These are phyloP conservation scores for Epinephelus moara DNA, from an alignment of 2,113 vertebrate species.

Conservation along the genomic window DNA sequence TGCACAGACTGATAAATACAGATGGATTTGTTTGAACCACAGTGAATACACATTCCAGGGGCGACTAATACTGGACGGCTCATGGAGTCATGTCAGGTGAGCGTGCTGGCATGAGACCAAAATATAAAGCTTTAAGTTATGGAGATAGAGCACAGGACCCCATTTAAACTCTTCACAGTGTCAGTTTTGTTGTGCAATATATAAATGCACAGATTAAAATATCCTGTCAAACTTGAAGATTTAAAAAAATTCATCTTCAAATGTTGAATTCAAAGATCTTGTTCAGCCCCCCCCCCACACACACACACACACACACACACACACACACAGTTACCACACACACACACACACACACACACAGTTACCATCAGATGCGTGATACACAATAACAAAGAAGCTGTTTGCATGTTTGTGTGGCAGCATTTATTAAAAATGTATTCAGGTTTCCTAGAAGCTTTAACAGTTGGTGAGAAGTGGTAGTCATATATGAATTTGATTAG, in stretches of 20 bases:
- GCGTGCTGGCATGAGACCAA: slow-evolving; percentile 57
- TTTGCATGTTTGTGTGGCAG: slow-evolving; percentile 40
- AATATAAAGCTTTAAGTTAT: slow-evolving; percentile 60
- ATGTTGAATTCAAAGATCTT: background rate
- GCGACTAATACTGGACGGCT: slow-evolving; percentile 42
- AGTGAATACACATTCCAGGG: slow-evolving; percentile 68
- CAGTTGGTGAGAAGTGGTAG: slow-evolving; percentile 45
- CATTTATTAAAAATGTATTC: slow-evolving; percentile 45
- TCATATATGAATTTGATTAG: slow-evolving; percentile 61
- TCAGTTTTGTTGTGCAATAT: slow-evolving; percentile 18
- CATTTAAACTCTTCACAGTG: background rate
- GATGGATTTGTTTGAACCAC: slow-evolving; percentile 41
- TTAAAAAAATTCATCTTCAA: background rate
- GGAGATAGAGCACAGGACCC: background rate
- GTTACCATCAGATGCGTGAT: slow-evolving; percentile 9
- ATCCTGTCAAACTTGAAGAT: slow-evolving; percentile 11
- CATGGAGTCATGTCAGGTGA: slow-evolving; percentile 77
- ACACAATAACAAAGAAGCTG: slow-evolving; percentile 34
- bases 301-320: no score
- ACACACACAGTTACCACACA: background rate
- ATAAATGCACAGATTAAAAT: background rate
- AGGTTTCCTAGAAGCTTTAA: slow-evolving; percentile 54
- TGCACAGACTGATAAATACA: slow-evolving; percentile 47
- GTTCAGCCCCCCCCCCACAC: no score
- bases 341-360: background rate